Evolutionary conservation across 53 echinoderm and acorn worm species (phyloP).

Genomic region (Arbacia lixula): DNA sequence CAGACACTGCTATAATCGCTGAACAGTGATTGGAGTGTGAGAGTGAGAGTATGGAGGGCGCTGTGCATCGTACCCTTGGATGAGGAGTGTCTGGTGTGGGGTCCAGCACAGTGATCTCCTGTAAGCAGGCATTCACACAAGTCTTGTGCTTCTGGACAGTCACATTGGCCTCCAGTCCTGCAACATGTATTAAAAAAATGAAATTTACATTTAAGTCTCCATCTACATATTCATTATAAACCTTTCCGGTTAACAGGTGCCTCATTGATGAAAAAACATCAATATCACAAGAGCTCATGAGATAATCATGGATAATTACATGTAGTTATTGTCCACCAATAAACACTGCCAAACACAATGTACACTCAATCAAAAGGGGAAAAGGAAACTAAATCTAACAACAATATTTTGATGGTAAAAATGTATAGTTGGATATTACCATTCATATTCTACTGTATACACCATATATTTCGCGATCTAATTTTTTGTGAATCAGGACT

Average conservation of each 20-base stretch:
- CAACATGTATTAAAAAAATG: background rate
- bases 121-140: constrained; percentile 78
- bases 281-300: background rate
- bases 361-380: too few species aligned
- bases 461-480: too few species aligned
- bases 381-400: too few species aligned
- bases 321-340: too few species aligned
- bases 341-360: too few species aligned
- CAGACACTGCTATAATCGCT: background rate
- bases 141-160: constrained; percentile 95
- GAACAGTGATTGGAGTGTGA: background rate
- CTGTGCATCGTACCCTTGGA: constrained; percentile 73
- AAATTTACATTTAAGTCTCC: background rate
- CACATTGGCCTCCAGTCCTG: constrained; percentile 93
- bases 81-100: constrained; percentile 83
- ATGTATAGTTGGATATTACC: too few species aligned
- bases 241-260: background rate
- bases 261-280: background rate
- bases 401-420: too few species aligned
- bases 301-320: too few species aligned
- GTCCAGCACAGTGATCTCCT: constrained; percentile 88
- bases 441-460: too few species aligned
- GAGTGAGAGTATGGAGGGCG: background rate
- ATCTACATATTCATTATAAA: background rate
- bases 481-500: too few species aligned